Evolutionary conservation across 2,888 invertebrate genomes (phyloP).

Genomic region (Mactromeris polynyma): DNA sequence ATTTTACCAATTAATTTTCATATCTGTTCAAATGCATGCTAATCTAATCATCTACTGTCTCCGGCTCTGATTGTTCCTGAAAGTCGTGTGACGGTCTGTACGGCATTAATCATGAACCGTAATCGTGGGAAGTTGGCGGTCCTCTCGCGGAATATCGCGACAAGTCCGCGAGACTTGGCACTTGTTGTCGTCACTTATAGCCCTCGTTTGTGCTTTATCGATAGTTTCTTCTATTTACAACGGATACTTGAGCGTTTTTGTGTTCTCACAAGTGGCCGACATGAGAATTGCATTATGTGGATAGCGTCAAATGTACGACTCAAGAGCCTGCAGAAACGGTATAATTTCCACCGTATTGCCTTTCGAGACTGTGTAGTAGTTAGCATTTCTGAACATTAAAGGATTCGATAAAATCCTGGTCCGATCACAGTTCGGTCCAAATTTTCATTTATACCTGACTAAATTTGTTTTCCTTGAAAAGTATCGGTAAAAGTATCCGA

Average conservation of each 20-base stretch:
- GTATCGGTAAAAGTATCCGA: too few species aligned
- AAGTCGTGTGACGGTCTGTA: conserved; percentile 28
- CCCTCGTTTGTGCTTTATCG: conserved; percentile 40
- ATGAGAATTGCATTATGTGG: conserved; percentile 36
- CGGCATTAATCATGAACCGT: conserved; percentile 39
- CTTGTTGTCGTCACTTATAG: conserved; percentile 27
- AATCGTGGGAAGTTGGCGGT: conserved; percentile 40
- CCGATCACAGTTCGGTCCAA: too few species aligned
- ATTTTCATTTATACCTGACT: too few species aligned
- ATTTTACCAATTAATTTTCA: conserved; percentile 71
- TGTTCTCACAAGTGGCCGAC: conserved; percentile 20
- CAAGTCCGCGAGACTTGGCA: conserved; percentile 15
- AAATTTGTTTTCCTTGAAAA: too few species aligned
- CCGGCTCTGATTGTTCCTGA: conserved; percentile 31
- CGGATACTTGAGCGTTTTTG: conserved; percentile 26
- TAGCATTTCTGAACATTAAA: not conserved
- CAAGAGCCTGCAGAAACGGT: not conserved
- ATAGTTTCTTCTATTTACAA: conserved; percentile 21
- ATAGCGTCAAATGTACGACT: conserved; percentile 33
- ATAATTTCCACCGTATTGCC: conserved; percentile 1
- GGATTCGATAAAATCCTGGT: too few species aligned
- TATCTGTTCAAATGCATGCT: conserved; percentile 69
- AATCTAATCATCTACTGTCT: conserved; percentile 67
- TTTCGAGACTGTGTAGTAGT: not conserved
- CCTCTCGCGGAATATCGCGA: conserved; percentile 25